A percentile compares a stretch with the other conserved stretches of the same genome.
These are phyloP conservation scores for Rhinichthys klamathensis DNA, from an alignment of 2,113 vertebrate genomes.

Conservation along the genomic window DNA sequence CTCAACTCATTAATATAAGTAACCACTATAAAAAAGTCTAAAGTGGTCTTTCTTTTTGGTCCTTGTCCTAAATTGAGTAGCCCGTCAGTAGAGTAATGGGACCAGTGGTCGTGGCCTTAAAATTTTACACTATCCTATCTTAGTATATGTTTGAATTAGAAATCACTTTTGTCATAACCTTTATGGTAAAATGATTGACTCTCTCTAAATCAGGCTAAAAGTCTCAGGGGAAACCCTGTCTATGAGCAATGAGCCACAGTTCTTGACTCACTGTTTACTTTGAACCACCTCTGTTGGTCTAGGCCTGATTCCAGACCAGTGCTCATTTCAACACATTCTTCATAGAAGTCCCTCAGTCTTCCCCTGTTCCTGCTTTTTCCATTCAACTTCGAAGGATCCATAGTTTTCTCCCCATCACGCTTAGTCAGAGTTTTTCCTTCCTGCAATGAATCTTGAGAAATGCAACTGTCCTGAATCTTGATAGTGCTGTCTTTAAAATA, in stretches of 20 bases:
- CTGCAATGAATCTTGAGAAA: conserved; percentile 71
- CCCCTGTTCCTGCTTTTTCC: conserved; percentile 69
- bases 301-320: conserved; percentile 66
- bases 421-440: conserved; percentile 66
- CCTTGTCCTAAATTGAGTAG: not conserved
- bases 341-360: conserved; percentile 73
- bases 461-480: conserved; percentile 22
- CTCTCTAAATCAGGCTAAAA: conserved; percentile 64
- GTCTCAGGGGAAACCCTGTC: conserved; percentile 61
- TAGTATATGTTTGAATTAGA: not conserved
- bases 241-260: conserved; percentile 55
- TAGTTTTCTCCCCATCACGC: conserved; percentile 62
- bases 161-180: conserved; percentile 4
- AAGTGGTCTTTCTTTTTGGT: not conserved
- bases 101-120: not conserved
- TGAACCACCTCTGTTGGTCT: conserved; percentile 75
- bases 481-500: conserved; percentile 25
- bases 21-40: not conserved
- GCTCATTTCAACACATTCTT: conserved; percentile 77
- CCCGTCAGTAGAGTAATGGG: not conserved
- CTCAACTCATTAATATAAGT: no score
- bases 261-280: conserved; percentile 78
- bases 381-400: conserved; percentile 61
- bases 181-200: conserved; percentile 45
- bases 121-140: not conserved